phyloP scores from a whole-genome alignment of 2,113 vertebrate genomes.

The Penelope pileata region DNA sequence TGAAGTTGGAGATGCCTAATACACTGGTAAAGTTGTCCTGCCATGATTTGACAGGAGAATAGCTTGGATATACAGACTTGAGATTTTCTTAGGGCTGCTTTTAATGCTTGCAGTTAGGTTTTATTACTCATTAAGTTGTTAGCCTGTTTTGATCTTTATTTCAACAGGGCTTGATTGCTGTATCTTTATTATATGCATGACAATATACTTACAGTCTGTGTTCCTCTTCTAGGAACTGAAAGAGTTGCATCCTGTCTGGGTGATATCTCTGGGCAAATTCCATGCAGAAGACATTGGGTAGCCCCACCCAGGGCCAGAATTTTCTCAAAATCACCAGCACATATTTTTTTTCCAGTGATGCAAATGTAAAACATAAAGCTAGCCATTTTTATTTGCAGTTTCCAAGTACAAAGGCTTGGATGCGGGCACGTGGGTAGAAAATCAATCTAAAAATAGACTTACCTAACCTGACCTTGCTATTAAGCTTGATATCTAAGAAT shows the following conservation, averaged over 20 bases:
- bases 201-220: background rate
- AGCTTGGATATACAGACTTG: background rate
- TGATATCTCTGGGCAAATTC: conserved; percentile 33
- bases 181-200: background rate
- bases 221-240: background rate
- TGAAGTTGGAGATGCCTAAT: background rate
- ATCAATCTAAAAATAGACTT: conserved; percentile 47
- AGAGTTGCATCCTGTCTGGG: conserved; percentile 23
- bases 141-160: background rate
- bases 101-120: background rate
- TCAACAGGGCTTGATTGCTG: background rate
- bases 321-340: background rate
- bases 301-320: conserved; percentile 15
- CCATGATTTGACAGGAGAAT: background rate
- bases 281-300: background rate
- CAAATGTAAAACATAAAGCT: background rate
- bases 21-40: background rate
- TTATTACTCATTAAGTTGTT: background rate
- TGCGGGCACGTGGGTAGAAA: background rate
- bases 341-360: background rate
- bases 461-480: conserved; percentile 31
- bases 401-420: conserved; percentile 18
- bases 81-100: background rate
- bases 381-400: background rate
- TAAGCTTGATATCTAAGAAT: conserved; percentile 25